Evolutionary conservation across 2,113 vertebrate species (phyloP).

Genomic region (Accipiter virgatus): DNA sequence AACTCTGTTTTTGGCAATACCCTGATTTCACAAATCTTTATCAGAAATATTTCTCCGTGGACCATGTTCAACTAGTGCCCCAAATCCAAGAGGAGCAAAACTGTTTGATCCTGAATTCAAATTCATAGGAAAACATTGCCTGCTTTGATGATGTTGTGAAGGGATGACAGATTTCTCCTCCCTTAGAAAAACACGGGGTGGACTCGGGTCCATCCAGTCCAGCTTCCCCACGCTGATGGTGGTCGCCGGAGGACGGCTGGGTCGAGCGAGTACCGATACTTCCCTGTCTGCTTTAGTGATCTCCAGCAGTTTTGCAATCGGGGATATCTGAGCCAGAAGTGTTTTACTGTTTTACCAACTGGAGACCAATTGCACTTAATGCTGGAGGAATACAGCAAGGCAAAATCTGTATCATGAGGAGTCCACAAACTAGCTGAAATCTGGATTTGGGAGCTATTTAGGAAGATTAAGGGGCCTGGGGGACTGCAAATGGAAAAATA

Average conservation of each 20-base stretch:
- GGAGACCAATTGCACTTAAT: not conserved
- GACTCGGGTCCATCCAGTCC: not conserved
- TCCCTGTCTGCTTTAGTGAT: not conserved
- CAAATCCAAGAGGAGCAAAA: not conserved
- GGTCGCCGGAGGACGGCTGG: not conserved
- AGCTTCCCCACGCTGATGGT: not conserved
- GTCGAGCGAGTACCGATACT: not conserved
- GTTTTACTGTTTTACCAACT: not conserved
- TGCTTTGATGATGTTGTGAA: not conserved
- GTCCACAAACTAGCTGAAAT: not conserved
- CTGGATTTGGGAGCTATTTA: not conserved
- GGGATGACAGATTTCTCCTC: not conserved
- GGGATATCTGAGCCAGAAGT: not conserved
- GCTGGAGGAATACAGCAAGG: not conserved
- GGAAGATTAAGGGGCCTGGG: not conserved
- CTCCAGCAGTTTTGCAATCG: not conserved
- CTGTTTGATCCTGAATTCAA: not conserved
- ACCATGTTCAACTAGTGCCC: not conserved
- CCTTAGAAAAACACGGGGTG: not conserved
- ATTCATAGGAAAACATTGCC: not conserved
- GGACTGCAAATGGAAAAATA: not conserved
- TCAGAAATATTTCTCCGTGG: not conserved
- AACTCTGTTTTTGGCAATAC: not conserved
- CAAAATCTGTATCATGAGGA: not conserved
- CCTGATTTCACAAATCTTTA: not conserved